Evolutionary conservation across 2,888 invertebrate genomes (phyloP).

Genomic region (Amorpha juglandis): DNA sequence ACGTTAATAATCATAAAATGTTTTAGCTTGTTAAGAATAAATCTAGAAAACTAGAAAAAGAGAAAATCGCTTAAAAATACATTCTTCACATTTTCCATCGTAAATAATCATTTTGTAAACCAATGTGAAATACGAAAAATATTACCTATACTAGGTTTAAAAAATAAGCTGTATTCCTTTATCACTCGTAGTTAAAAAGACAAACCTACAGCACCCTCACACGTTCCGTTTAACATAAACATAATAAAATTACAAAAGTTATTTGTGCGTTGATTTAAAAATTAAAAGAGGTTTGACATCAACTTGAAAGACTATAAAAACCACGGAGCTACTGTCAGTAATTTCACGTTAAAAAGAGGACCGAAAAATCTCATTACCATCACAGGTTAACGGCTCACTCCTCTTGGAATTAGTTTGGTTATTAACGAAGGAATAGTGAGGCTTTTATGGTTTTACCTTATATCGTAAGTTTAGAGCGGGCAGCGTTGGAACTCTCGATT

Average conservation of each 20-base stretch:
- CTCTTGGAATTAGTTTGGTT: conserved; percentile 61
- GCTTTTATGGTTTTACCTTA: conserved; percentile 55
- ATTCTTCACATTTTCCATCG: too few species aligned
- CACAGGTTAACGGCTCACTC: conserved; percentile 65
- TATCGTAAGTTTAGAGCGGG: conserved; percentile 31
- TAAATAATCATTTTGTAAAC: too few species aligned
- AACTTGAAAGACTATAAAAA: conserved; percentile 35
- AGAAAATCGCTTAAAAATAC: too few species aligned
- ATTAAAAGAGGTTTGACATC: conserved; percentile 31
- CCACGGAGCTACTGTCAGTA: conserved; percentile 32
- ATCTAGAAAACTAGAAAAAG: too few species aligned
- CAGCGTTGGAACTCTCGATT: conserved; percentile 2
- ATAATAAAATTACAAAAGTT: conserved; percentile 25
- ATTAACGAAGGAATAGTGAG: conserved; percentile 60
- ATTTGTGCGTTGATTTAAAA: conserved; percentile 32
- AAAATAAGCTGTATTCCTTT: background rate
- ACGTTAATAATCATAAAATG: too few species aligned
- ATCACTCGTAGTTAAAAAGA: background rate
- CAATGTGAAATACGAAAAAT: too few species aligned
- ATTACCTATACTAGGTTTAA: too few species aligned
- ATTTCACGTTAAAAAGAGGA: conserved; percentile 37
- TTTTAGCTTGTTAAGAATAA: too few species aligned
- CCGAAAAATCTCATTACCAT: conserved; percentile 62
- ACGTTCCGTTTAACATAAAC: conserved; percentile 6
- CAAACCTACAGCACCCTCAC: background rate